A percentile compares a stretch with the other conserved stretches of the same genome.
Evolutionary conservation across 2,888 invertebrate species (phyloP).

Genomic region (Chromoteleia sp.): DNA sequence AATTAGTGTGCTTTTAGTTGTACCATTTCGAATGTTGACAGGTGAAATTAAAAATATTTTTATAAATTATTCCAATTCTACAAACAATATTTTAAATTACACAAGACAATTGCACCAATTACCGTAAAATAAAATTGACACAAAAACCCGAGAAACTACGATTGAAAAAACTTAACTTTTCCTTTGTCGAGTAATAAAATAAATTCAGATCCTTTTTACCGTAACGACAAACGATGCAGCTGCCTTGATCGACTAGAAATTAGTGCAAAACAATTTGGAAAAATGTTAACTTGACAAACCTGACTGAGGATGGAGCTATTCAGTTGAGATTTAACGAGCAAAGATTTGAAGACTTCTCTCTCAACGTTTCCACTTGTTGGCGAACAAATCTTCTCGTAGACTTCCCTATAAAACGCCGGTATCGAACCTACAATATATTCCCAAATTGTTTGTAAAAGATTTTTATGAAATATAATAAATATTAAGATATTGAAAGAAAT

Average conservation of each 20-base stretch:
- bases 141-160: neutral
- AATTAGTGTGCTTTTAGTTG: too few species aligned
- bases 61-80: too few species aligned
- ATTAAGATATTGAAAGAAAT: too few species aligned
- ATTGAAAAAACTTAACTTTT: conserved; percentile 3
- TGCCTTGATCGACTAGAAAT: conserved; percentile 1
- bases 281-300: conserved; percentile 74
- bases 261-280: conserved; percentile 10
- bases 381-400: conserved; percentile 86
- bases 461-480: neutral
- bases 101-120: neutral
- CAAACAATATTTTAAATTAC: too few species aligned
- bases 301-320: conserved; percentile 85
- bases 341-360: conserved; percentile 86
- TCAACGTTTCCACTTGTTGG: conserved; percentile 86
- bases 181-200: conserved; percentile 12
- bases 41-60: neutral
- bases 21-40: too few species aligned
- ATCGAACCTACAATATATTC: conserved; percentile 84
- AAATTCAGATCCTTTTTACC: neutral
- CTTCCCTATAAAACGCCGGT: conserved; percentile 86
- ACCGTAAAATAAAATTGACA: neutral
- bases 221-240: neutral
- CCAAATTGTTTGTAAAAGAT: neutral
- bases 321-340: conserved; percentile 86